These are phyloP conservation scores for Ochotona curzoniae DNA, from an alignment of 2,113 vertebrate species.

Conservation along the genomic window DNA sequence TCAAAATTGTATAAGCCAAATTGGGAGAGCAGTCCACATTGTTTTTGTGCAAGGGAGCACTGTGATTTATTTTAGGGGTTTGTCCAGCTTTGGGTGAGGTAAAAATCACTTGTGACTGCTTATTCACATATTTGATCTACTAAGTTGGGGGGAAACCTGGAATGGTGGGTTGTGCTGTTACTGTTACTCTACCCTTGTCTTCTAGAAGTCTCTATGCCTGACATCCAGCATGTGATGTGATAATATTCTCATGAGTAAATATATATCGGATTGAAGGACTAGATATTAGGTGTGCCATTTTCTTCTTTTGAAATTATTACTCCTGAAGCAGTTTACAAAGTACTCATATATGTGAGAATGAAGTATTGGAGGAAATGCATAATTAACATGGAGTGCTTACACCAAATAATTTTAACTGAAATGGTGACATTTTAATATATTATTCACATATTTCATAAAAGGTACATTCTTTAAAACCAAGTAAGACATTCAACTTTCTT, in stretches of 20 bases:
- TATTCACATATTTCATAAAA: neutral
- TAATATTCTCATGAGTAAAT: conserved; percentile 25
- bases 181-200: neutral
- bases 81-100: neutral
- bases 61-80: neutral
- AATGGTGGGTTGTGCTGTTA: neutral
- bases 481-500: neutral
- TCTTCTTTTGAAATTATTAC: neutral
- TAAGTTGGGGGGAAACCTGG: neutral
- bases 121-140: neutral
- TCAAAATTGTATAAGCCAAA: neutral
- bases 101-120: neutral
- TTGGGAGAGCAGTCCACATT: neutral
- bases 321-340: neutral
- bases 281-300: neutral
- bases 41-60: neutral
- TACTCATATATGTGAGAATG: neutral
- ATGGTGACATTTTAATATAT: neutral
- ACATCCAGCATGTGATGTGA: neutral
- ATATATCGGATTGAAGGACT: neutral
- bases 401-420: neutral
- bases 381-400: neutral
- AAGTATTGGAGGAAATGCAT: neutral
- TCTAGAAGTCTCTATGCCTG: neutral
- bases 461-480: neutral